Evolutionary conservation across 2,113 vertebrate genomes (phyloP), one percentile per base, ranked within the genome.

Genomic region (Panurus biarmicus): DNA sequence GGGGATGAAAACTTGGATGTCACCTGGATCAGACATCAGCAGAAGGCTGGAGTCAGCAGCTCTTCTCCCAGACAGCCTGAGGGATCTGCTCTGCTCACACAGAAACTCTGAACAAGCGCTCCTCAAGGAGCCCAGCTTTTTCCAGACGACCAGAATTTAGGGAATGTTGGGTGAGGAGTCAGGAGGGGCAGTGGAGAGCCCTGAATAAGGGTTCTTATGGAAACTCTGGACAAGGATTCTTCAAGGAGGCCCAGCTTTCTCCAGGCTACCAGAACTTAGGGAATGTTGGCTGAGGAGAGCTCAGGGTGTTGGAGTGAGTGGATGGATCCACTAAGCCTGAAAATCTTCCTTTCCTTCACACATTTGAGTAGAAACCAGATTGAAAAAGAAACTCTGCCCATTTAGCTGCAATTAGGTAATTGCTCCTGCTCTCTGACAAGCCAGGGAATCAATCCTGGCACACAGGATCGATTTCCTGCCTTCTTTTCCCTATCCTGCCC

Each of bases 321-420:
- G 6, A 23, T 7, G 40, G 18, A 28, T 14, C 65, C 60, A 15
- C 24, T 16, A 8, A 73, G 48, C 11, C 58, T 56, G 18, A 19
- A 62, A 67, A 25, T 24, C n/a, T 51, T 33, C 20, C 42, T 28
- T 31, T 6, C 33, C 26, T 45, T 38, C 74, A 50, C n/a, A 3
- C 1, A 0, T 0, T 5, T 18, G 10, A 35, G 21, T 4, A 40
- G 48, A 33, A 83, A 28, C 18, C 1, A 17, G 45, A 38, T 25
- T 72, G 56, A 3, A 25, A 42, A 26, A 38, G 10, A 60, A 56
- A 56, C 42, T 40, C 24, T 81, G 50, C 16, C 42, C 8, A 0
- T 26, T 81, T 13, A 21, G 13, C 7, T 8, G 22, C 10, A 42
- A 18, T 28, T 7, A 5, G 9, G 5, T 12, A 40, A 73, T 36